Evolutionary conservation across 2,113 vertebrate species (phyloP).

Genomic region (Athene noctua): DNA sequence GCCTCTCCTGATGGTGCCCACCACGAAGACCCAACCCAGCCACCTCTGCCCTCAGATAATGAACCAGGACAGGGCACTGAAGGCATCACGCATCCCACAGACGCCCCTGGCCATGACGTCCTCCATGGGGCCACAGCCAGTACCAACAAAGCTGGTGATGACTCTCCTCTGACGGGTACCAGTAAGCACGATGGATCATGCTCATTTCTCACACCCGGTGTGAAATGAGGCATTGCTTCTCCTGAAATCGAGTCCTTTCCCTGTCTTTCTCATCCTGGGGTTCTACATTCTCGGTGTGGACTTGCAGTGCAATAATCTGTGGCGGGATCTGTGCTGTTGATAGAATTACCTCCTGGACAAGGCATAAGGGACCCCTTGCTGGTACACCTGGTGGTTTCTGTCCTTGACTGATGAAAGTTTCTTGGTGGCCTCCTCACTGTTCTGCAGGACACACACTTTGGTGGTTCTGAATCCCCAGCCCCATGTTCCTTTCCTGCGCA

Average conservation of each 20-base stretch:
- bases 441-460: no score
- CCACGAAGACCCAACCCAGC: neutral
- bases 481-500: no score
- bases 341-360: no score
- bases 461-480: no score
- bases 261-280: neutral
- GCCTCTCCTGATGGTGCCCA: neutral
- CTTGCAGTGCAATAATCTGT: neutral
- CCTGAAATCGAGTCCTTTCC: neutral
- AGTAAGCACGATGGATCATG: neutral
- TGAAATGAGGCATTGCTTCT: conserved; percentile 31
- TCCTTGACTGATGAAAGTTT: no score
- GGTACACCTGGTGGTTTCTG: no score
- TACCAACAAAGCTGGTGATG: neutral
- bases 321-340: no score
- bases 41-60: neutral
- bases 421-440: no score
- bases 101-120: neutral
- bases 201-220: conserved; percentile 6
- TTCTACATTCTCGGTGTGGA: neutral
- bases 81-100: neutral
- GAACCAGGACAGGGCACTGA: neutral
- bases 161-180: neutral
- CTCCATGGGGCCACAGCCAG: neutral
- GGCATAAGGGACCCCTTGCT: no score